Percentiles rank a stretch among this genome's conserved stretches.
Conservation (phyloP, 2,888 invertebrate genomes). For the Desoria tigrina region DNA sequence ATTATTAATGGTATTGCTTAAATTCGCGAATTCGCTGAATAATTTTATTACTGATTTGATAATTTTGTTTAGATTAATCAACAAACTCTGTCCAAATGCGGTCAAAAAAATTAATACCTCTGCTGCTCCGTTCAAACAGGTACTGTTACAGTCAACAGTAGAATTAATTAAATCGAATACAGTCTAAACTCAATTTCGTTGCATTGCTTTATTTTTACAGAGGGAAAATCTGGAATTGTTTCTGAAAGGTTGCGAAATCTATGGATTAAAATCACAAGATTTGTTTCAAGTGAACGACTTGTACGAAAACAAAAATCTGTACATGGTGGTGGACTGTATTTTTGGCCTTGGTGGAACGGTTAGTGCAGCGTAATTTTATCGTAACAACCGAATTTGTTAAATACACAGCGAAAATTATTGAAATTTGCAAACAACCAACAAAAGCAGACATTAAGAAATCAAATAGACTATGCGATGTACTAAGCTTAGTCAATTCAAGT, state of each 20-base stretch:
- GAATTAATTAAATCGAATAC: not conserved
- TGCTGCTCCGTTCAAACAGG: conserved; percentile 58
- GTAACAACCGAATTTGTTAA: not conserved
- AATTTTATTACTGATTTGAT: no score
- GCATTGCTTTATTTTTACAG: conserved; percentile 54
- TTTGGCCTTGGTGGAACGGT: conserved; percentile 59
- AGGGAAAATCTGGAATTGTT: conserved; percentile 58
- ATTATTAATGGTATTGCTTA: not conserved
- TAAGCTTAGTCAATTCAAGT: no score
- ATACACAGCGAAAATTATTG: not conserved
- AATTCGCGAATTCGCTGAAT: no score
- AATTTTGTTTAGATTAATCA: conserved; percentile 55
- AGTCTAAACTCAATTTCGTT: not conserved
- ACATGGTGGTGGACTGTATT: conserved; percentile 59
- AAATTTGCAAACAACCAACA: not conserved
- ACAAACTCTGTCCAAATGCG: conserved; percentile 56
- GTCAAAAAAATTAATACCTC: conserved; percentile 57
- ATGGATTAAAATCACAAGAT: conserved; percentile 58
- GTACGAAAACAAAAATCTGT: conserved; percentile 58
- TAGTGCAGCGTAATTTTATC: conserved; percentile 46
- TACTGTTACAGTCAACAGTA: no score
- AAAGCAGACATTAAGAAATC: not conserved
- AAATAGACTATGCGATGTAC: no score
- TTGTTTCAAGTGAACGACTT: conserved; percentile 59
- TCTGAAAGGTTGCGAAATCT: conserved; percentile 57